These are phyloP conservation scores for Cheilosia grossa DNA, from an alignment of 2,888 invertebrate species.

Conservation along the genomic window DNA sequence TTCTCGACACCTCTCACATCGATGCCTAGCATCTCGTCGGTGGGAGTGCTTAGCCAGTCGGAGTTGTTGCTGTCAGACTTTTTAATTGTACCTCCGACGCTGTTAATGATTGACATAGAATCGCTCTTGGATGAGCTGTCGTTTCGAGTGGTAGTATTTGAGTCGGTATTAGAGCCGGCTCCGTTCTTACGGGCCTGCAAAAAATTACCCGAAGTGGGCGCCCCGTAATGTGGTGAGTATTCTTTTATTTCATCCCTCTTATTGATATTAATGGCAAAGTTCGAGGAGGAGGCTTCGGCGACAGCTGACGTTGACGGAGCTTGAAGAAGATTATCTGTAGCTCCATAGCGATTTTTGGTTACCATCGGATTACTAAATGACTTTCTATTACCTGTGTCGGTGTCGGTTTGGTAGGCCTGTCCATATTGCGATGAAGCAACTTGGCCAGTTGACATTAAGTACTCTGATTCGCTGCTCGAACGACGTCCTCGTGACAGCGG, in stretches of 20 bases:
- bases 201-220: conserved; percentile 76
- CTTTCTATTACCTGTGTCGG: conserved; percentile 77
- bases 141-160: conserved; percentile 65
- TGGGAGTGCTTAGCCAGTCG: conserved; percentile 78
- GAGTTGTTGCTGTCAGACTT: conserved; percentile 78
- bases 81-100: conserved; percentile 74
- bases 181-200: conserved; percentile 72
- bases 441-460: conserved; percentile 79
- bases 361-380: conserved; percentile 76
- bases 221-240: conserved; percentile 77
- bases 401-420: conserved; percentile 71
- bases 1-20: conserved; percentile 77
- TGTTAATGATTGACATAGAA: conserved; percentile 74
- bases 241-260: conserved; percentile 75
- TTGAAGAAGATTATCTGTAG: conserved; percentile 78
- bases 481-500: conserved; percentile 87
- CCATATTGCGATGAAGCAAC: conserved; percentile 74
- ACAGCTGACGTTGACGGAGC: conserved; percentile 60
- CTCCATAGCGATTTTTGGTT: conserved; percentile 80
- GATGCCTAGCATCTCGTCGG: conserved; percentile 77
- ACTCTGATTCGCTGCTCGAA: conserved; percentile 85
- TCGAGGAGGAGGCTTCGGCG: conserved; percentile 56
- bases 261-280: conserved; percentile 76
- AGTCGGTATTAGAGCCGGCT: conserved; percentile 60
- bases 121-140: conserved; percentile 76